Base-by-base conservation (phyloP, 1,140 invertebrate genomes). In the Fopius arisanus region DNA sequence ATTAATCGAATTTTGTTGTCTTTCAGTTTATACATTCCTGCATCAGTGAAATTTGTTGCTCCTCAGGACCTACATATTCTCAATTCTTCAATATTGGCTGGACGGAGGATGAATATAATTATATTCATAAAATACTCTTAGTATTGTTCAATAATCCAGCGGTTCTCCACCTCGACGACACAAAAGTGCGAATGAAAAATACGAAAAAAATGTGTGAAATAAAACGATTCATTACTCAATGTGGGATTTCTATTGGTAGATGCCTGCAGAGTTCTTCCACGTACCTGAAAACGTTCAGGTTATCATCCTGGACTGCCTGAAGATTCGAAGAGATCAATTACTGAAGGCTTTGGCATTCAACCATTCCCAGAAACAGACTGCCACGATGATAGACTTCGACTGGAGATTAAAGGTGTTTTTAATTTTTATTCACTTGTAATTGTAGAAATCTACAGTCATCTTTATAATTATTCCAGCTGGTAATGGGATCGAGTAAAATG, bases 401-500 rank as follows among this genome's bases (percentile, higher is more conserved):
- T 88, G 85, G 84, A 83, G 81, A 79, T 71, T 88, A 10, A 86
- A 83, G 76, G 86, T 87, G 79, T 12, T 48, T 59, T 63, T 2
- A n/a, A 21, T 67, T 23, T 62, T 59, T 5, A 23, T 63, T 31
- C 62, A 33, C 69, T 33, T 68, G 23, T 21, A 41, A 69, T 71
- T 73, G 1, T 62, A 5, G n/a, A 4, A 51, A 2, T 2, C 43
- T 14, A 19, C n/a, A 48, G 14, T 48, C n/a, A 16, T 16, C 4
- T 26, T 28, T 3, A 26, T 59, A 14, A 59, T 59, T 31, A 66
- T 79, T 78, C 14, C 12, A 87, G 86, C 77, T 84, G 40, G 68
- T 86, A n/a, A 86, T 87, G 83, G 86, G 85, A 16, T 86, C 85
- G 0, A 87, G 85, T 75, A 83, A 83, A 73, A 75, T 84, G 51